Conservation (phyloP, 1,140 invertebrate genomes). For the Choristoneura fumiferana region DNA sequence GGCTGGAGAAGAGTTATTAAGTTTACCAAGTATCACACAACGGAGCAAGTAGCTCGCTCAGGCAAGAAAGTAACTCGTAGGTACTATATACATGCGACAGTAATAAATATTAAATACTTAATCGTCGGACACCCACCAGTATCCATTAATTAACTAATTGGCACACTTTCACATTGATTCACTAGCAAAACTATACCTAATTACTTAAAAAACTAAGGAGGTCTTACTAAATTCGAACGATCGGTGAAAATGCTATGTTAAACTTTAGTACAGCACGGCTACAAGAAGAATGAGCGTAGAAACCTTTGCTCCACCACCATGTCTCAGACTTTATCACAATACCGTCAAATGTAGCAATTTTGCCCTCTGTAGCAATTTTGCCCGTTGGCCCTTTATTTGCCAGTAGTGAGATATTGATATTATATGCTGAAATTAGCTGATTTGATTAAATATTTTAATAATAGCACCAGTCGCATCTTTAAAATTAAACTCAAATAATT, state of each 20-base stretch:
- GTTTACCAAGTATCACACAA: background rate
- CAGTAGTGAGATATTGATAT: too few species aligned
- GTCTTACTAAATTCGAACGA: conserved; percentile 36
- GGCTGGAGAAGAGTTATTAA: too few species aligned
- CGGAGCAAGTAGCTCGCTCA: background rate
- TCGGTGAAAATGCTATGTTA: conserved; percentile 20
- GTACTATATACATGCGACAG: conserved; percentile 44
- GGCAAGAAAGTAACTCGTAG: conserved; percentile 34
- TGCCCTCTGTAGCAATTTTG: too few species aligned
- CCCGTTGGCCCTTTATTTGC: too few species aligned
- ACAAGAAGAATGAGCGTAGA: too few species aligned
- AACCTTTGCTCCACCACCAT: too few species aligned
- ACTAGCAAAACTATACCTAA: conserved; percentile 73
- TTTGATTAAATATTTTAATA: too few species aligned
- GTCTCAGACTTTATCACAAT: too few species aligned
- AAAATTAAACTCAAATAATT: too few species aligned
- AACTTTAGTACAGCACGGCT: background rate
- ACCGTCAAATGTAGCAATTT: too few species aligned
- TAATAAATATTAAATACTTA: conserved; percentile 49
- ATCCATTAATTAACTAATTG: conserved; percentile 65
- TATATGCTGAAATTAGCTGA: too few species aligned
- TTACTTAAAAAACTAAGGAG: conserved; percentile 59
- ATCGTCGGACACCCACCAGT: conserved; percentile 32
- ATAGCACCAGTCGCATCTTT: too few species aligned
- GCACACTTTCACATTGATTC: conserved; percentile 74